Evolutionary conservation across 1,140 invertebrate genomes (phyloP), one percentile per base, ranked within the genome.

Genomic region (Ridgeia piscesae): DNA sequence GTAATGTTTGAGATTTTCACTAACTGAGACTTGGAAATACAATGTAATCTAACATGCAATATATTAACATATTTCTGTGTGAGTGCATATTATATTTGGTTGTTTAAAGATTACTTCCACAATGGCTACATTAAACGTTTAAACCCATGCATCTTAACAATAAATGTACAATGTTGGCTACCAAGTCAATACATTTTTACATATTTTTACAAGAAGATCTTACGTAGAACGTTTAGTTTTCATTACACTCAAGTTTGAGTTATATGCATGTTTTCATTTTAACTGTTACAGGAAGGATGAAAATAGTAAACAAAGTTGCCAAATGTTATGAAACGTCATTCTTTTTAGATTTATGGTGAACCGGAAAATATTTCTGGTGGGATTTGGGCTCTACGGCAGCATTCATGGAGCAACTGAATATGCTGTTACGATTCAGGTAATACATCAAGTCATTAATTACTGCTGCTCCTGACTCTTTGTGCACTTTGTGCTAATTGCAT

Each of bases 311-410:
- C 11, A 77, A 17, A 77, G 58, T 77, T 77, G 58, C 58, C 27
- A 11, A 42, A 42, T 42, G 42, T 42, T 42, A 4, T 6, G 58
- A 77, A 77, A 77, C 6, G 27, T 77, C 11, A 77, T 77, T 21
- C 27, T 90, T 94, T 96, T 89, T 94, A 98, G 98, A 94, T 98
- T 99, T 95, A 97, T 97, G 91, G 98, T 98, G 0, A 98, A 98
- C 95, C 96, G 97, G 93, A 96, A 97, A 93, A 98, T 99, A 93
- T 98, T 97, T 96, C 97, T 99, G 11, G 97, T 98, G 89, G 98
- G 98, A 9, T 98, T 98, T 96, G 98, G 98, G 92, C 96, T 98
- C 88, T 98, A 98, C 96, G 98, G 98, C 33, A 98, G 98, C 90
- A 98, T 98, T 94, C 97, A 98, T 95, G 98, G 97, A 17, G 97